These are phyloP conservation scores for Panagrolaimus sp. DNA, from an alignment of 1,140 invertebrate genomes.

Conservation along the genomic window DNA sequence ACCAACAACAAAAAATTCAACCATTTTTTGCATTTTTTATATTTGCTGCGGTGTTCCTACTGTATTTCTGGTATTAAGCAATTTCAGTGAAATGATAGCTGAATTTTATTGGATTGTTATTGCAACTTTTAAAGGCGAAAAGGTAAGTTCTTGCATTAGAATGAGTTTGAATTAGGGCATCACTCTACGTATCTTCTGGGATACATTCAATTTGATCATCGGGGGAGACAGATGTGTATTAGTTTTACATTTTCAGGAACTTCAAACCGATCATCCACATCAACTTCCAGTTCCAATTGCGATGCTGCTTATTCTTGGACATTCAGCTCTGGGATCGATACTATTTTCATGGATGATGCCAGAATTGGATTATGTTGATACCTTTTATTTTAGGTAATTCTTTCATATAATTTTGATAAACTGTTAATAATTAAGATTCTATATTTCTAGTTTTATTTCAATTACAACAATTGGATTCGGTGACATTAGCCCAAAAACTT, in stretches of 20 bases:
- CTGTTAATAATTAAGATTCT: not conserved
- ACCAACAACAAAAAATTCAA: not conserved
- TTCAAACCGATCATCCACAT: not conserved
- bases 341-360: slow-evolving; percentile 12
- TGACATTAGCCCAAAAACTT: not conserved
- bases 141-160: slow-evolving; percentile 12
- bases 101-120: slow-evolving; percentile 1
- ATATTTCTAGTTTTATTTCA: not conserved
- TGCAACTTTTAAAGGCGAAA: not conserved
- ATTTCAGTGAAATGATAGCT: slow-evolving; percentile 3
- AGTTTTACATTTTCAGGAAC: not conserved
- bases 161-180: too few relatives aligned
- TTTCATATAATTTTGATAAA: not conserved
- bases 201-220: too few relatives aligned
- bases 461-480: slow-evolving; percentile 10
- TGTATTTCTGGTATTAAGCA: slow-evolving; percentile 10
- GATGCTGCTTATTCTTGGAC: not conserved
- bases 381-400: not conserved
- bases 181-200: not conserved
- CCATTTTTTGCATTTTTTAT: not conserved
- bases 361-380: slow-evolving; percentile 2
- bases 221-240: too few relatives aligned
- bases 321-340: not conserved
- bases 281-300: not conserved
- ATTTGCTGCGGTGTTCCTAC: slow-evolving; percentile 6